Evolutionary conservation across 2,797 vertebrate genomes (phyloP).

Genomic region (Tragopan temminckii): DNA sequence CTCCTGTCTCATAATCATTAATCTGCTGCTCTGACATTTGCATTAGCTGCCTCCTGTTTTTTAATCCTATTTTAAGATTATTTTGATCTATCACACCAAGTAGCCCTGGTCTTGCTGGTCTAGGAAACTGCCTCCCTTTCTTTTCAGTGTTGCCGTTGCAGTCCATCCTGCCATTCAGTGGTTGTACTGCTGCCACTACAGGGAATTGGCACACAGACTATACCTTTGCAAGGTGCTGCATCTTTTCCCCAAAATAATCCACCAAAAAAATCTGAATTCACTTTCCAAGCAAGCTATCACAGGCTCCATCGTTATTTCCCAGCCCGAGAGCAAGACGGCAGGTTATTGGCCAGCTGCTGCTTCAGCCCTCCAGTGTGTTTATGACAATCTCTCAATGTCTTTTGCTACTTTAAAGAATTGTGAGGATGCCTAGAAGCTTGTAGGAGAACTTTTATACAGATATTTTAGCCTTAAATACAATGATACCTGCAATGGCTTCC

Average conservation of each 20-base stretch:
- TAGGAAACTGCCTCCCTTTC: background rate
- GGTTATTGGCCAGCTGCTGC: background rate
- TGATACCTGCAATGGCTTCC: background rate
- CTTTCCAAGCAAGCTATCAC: background rate
- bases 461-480: background rate
- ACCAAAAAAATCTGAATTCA: background rate
- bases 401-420: background rate
- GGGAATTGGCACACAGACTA: background rate
- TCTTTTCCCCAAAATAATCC: background rate
- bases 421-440: background rate
- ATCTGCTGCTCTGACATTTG: background rate
- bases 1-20: background rate
- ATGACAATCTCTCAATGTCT: background rate
- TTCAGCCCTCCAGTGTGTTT: background rate
- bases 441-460: background rate
- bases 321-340: background rate
- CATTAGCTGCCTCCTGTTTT: background rate
- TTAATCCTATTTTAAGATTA: background rate
- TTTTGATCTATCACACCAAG: background rate
- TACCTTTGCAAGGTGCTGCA: background rate
- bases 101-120: background rate
- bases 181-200: background rate
- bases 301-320: background rate
- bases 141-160: accelerated
- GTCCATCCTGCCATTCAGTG: background rate